phyloP scores from a whole-genome alignment of 2,113 vertebrate species.

The Tonatia bakeri region DNA sequence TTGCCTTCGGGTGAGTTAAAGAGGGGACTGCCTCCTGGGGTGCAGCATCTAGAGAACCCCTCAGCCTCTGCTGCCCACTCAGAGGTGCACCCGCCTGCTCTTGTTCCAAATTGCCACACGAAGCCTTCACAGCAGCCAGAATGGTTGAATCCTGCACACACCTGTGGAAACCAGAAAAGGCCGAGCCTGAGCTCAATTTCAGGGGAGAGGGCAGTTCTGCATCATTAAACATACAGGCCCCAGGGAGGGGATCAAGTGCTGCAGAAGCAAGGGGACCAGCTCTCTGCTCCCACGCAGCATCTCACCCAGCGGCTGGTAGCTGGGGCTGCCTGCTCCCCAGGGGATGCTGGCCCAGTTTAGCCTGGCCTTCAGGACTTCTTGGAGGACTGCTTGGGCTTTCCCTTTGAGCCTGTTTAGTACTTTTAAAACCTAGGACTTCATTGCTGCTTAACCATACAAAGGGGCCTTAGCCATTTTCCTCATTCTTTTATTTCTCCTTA shows the following conservation, averaged over 20 bases:
- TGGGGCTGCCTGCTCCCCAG: background rate
- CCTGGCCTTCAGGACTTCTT: conserved; percentile 35
- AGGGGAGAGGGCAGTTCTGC: conserved; percentile 51
- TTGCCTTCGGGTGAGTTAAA: background rate
- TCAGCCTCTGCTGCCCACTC: background rate
- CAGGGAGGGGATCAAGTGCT: conserved; percentile 21
- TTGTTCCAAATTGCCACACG: background rate
- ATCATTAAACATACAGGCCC: conserved; percentile 62
- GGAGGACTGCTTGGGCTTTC: conserved; percentile 40
- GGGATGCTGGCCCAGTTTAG: background rate
- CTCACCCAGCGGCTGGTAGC: conserved; percentile 7
- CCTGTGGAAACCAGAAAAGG: conserved; percentile 23
- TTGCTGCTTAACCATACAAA: conserved; percentile 1
- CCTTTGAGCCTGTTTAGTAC: conserved; percentile 9
- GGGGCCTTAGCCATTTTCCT: background rate
- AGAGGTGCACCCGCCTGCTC: no score
- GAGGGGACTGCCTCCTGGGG: background rate
- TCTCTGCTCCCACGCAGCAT: conserved; percentile 9
- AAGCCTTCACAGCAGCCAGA: background rate
- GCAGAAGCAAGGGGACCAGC: conserved; percentile 10
- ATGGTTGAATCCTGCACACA: conserved; percentile 12
- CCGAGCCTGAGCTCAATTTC: background rate
- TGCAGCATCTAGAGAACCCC: rapidly evolving
- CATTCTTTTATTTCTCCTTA: background rate
- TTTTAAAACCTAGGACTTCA: conserved; percentile 45